phyloP scores from a whole-genome alignment of 2,888 invertebrate species.

The Thysanoteuthis rhombus region DNA sequence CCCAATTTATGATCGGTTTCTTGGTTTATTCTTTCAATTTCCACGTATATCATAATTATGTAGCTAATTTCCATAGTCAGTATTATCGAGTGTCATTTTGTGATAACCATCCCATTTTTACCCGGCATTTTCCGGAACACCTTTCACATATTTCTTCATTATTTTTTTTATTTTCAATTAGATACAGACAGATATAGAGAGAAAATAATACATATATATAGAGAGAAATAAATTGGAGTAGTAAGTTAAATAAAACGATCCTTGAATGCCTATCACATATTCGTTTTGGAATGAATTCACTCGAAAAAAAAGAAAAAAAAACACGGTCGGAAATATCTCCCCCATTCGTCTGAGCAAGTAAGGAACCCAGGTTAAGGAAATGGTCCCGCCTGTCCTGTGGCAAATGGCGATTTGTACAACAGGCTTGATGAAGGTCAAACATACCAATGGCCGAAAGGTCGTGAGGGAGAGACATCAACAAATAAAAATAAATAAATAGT shows the following conservation, averaged over 20 bases:
- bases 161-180: too few species aligned
- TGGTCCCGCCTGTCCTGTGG: not conserved
- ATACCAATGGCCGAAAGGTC: not conserved
- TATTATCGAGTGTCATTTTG: too few species aligned
- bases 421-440: not conserved
- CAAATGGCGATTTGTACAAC: not conserved
- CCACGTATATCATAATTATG: too few species aligned
- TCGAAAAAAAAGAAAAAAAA: not conserved
- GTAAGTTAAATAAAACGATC: not conserved
- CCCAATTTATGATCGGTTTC: too few species aligned
- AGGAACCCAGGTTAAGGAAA: not conserved
- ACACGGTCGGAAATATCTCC: not conserved
- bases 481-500: not conserved
- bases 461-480: not conserved
- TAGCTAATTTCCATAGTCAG: too few species aligned
- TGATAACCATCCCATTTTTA: too few species aligned
- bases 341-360: not conserved
- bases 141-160: too few species aligned
- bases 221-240: not conserved
- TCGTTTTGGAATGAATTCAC: not conserved
- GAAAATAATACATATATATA: not conserved
- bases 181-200: not conserved
- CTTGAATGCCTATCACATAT: not conserved
- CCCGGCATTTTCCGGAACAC: too few species aligned
- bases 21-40: too few species aligned